A percentile compares a stretch with the other conserved stretches of the same genome.
Conservation (phyloP, 2,888 invertebrate species). For the Alsophila aescularia region DNA sequence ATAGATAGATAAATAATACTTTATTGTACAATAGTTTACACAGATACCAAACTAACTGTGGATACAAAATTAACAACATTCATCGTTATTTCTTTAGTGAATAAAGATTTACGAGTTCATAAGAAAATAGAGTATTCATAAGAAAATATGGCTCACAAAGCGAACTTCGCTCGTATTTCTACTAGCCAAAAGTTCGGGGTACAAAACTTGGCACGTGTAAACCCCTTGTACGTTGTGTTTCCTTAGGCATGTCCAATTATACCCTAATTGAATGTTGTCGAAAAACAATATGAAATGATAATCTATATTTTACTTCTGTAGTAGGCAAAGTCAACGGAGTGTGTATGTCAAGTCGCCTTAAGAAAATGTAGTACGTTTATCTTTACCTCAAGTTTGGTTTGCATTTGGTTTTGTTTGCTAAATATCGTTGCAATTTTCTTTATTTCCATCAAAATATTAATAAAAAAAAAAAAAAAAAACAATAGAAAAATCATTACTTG, state of each 20-base stretch:
- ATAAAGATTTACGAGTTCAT: slow-evolving; percentile 24
- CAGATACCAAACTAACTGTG: slow-evolving; percentile 6
- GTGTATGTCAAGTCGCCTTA: too few relatives aligned
- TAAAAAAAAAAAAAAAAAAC: too few relatives aligned
- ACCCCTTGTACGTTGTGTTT: slow-evolving; percentile 2
- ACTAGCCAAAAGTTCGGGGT: slow-evolving; percentile 15
- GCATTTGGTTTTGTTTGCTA: too few relatives aligned
- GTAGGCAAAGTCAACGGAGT: too few relatives aligned
- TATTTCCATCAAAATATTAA: too few relatives aligned
- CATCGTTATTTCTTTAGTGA: slow-evolving; percentile 21
- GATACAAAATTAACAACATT: too few relatives aligned
- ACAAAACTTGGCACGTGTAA: slow-evolving; percentile 9
- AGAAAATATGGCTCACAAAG: slow-evolving; percentile 17
- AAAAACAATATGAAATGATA: not conserved
- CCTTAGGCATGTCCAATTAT: slow-evolving; percentile 15
- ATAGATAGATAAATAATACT: too few relatives aligned
- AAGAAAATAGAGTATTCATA: slow-evolving; percentile 19
- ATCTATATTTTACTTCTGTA: not conserved
- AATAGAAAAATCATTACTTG: too few relatives aligned
- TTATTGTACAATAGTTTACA: not conserved
- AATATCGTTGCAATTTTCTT: too few relatives aligned
- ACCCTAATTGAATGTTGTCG: slow-evolving; percentile 6
- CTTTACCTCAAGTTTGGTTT: too few relatives aligned
- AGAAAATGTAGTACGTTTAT: too few relatives aligned
- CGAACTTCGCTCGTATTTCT: slow-evolving; percentile 23